Base-by-base conservation (phyloP, 2,888 invertebrate species). In the Exocentrus adspersus region DNA sequence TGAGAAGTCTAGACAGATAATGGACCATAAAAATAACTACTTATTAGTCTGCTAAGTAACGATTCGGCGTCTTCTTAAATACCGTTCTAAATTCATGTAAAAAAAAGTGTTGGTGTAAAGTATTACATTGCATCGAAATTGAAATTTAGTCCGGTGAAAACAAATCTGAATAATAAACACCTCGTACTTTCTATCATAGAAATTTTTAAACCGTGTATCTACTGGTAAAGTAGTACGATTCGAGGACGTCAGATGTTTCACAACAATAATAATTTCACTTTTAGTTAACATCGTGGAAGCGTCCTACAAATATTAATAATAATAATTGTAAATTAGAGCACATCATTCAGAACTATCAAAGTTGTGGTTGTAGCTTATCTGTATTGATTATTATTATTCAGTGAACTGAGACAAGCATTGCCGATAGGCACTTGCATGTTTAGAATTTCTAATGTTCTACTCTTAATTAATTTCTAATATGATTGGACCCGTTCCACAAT, bases 241-340 rank as follows among this genome's bases (percentile, higher is more conserved):
- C 17, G 21, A 48, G 16, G n/a, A n/a, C 10, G 28, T 48, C 48
- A 48, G 48, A 48, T 48, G 48, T 30, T 48, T 16, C 10, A 16
- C 14, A 12, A 37, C 16, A 21, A 37, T 28, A 46, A 28, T 24
- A 54, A 54, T 54, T 54, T 54, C 54, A 54, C 54, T 54, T 54
- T 54, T 54, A 54, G 21, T 54, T n/a, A 54, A 20, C 37, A 52
- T 5, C 14, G 17, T 24, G 16, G 14, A 24, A 43, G 24, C 28
- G 10, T 42, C 17, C n/a, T 24, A 54, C 43, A 54, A 54, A 37
- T 43, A 54, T 54, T 54, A 43, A 19, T 17, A 54, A 37, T 43
- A 54, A 43, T 54, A 43, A 19, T 17, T 43, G 14, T 14, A 21
- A 53, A 42, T 42, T 53, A 53, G 24, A 41, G n/a, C 37, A 37